Base-by-base conservation (phyloP, 2,888 invertebrate species). In the Phyllotreta cruciferae region DNA sequence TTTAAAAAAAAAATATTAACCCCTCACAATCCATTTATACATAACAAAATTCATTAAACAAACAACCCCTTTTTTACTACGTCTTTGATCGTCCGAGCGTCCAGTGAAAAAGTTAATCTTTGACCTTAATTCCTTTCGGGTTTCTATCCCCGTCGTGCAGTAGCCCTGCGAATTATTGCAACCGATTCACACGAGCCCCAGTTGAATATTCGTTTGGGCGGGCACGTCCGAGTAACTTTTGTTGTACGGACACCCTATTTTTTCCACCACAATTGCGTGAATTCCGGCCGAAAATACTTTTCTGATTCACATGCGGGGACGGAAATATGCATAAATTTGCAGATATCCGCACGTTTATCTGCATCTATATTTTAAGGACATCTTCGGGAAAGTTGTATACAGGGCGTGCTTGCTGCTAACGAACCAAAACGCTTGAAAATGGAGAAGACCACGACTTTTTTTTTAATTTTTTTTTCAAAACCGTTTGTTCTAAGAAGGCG, bases 81-180 rank as follows among this genome's bases (percentile, higher is more conserved):
- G 9, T 8, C 38, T 14, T 52, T 52, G 37, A 24, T 24, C 24
- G 24, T 5, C 10, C 53, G 44, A 75, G 75, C 74, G 77, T 75
- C 77, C 77, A 71, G 74, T 74, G 74, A 74, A 74, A 74, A 75
- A 78, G 75, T 77, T 78, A 75, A 79, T 78, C 78, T 78, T 67
- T 76, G 75, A 77, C 61, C 76, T 75, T 70, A 44, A 13, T 44
- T 52, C 64, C 60, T 56, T 52, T 64, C 35, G 55, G 56, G 2
- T 52, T 52, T 60, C 6, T 35, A 13, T 24, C 35, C n/a, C 36
- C 35, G 35, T 52, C 7, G 3, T 41, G 4, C 41, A 41, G 36
- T 13, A 54, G 38, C 49, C 10, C 24, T 24, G 1, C 24, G 1
- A 1, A 4, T 24, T 24, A 24, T 24, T 24, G 4, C 1, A 24